Conservation (phyloP, 2,113 vertebrate species). For the Hirundichthys speculiger region DNA sequence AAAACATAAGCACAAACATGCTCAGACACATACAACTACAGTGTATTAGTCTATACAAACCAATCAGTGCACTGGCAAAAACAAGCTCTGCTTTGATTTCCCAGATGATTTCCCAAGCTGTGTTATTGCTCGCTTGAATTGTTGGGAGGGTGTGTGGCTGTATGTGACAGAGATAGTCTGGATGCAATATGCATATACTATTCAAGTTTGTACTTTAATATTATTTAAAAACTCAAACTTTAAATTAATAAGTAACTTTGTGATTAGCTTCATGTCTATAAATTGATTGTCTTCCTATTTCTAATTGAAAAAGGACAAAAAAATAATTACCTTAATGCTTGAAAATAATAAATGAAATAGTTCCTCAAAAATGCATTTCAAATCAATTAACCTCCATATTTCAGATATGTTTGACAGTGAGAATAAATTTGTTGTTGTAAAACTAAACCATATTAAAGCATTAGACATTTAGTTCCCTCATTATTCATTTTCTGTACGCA, state of each 20-base stretch:
- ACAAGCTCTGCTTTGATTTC: conserved; percentile 62
- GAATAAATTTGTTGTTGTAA: conserved; percentile 8
- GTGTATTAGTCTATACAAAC: conserved; percentile 35
- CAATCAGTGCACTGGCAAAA: conserved; percentile 53
- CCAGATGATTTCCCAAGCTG: conserved; percentile 65
- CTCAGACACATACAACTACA: conserved; percentile 9
- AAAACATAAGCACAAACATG: not conserved
- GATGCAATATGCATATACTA: conserved; percentile 7
- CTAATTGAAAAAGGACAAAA: conserved; percentile 35
- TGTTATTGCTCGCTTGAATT: conserved; percentile 50
- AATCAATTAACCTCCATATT: conserved; percentile 39
- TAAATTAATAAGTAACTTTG: conserved; percentile 31
- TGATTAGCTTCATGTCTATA: conserved; percentile 48
- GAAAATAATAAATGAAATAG: conserved; percentile 7
- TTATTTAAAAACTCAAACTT: conserved; percentile 29
- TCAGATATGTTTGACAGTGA: conserved; percentile 22
- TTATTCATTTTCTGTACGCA: too few relatives aligned
- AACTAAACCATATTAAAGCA: conserved; percentile 3
- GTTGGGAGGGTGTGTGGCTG: conserved; percentile 10
- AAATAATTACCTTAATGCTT: conserved; percentile 17
- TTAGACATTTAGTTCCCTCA: too few relatives aligned
- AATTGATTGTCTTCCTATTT: conserved; percentile 38
- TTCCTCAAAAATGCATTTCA: conserved; percentile 17
- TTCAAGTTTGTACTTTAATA: conserved; percentile 19
- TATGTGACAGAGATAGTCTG: conserved; percentile 9